phyloP scores from a whole-genome alignment of 2,888 invertebrate species.

The Cantharis rufa region DNA sequence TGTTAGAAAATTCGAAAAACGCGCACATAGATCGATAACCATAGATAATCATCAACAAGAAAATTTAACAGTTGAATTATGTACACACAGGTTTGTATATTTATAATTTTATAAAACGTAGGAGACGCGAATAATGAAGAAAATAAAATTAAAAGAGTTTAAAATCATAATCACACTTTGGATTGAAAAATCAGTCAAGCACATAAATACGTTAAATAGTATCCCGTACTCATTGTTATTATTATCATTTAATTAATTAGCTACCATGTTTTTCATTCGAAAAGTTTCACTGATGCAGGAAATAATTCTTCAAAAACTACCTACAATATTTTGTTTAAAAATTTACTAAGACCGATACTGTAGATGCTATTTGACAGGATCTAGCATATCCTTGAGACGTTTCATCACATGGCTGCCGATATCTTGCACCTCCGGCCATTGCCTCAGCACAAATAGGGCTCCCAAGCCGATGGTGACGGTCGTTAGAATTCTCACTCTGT shows the following conservation, averaged over 20 bases:
- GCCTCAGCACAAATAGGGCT: conserved; percentile 81
- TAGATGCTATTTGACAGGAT: conserved; percentile 58
- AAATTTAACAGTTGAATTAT: conserved; percentile 22
- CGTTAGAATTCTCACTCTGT: conserved; percentile 83
- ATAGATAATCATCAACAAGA: conserved; percentile 19
- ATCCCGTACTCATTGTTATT: conserved; percentile 3
- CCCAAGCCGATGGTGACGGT: conserved; percentile 81
- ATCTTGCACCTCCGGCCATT: conserved; percentile 88
- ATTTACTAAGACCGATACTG: conserved; percentile 35
- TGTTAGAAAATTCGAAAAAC: background rate
- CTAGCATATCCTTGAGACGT: conserved; percentile 77
- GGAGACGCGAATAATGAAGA: background rate
- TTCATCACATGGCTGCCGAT: conserved; percentile 79
- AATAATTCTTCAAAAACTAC: conserved; percentile 29
- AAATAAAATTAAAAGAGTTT: background rate
- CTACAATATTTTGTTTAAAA: conserved; percentile 33
- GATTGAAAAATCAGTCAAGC: conserved; percentile 32
- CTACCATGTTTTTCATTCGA: conserved; percentile 2
- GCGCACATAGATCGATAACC: background rate
- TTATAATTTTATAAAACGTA: background rate
- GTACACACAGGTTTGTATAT: conserved; percentile 5
- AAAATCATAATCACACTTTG: conserved; percentile 45
- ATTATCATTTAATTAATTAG: background rate
- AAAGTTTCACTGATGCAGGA: conserved; percentile 18
- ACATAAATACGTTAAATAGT: conserved; percentile 13